Percentiles rank a stretch among this genome's conserved stretches.
Conservation (phyloP, 2,113 vertebrate genomes). For the Lipophrys pholis region DNA sequence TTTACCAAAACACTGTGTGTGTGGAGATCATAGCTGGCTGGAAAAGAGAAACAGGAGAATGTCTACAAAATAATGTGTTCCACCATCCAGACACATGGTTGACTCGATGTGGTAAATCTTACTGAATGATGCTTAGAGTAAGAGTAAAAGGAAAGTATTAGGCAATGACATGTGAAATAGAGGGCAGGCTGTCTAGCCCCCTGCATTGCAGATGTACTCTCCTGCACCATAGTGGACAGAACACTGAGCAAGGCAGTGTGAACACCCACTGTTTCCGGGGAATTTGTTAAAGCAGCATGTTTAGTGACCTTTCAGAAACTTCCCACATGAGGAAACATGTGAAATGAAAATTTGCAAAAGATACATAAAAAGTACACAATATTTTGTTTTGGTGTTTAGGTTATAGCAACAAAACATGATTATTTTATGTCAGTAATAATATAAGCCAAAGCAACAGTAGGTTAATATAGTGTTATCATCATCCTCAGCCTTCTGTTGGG, state of each 20-base stretch:
- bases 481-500: conserved; percentile 42
- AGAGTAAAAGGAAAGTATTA: conserved; percentile 75
- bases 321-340: conserved; percentile 1
- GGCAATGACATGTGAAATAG: conserved; percentile 82
- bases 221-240: conserved; percentile 69
- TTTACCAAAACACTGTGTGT: conserved; percentile 31
- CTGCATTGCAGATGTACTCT: conserved; percentile 78
- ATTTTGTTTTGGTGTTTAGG: conserved; percentile 35
- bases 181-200: conserved; percentile 72
- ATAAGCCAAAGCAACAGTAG: conserved; percentile 42
- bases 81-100: conserved; percentile 57
- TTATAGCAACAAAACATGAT: conserved; percentile 46
- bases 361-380: not conserved
- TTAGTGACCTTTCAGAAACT: conserved; percentile 17
- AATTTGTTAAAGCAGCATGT: conserved; percentile 35
- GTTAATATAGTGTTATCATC: conserved; percentile 25
- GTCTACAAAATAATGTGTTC: conserved; percentile 57
- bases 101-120: conserved; percentile 71
- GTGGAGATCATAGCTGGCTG: conserved; percentile 41
- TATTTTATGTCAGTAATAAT: conserved; percentile 54
- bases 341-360: conserved; percentile 5
- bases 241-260: conserved; percentile 40
- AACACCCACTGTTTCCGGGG: too few relatives aligned
- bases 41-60: conserved; percentile 36
- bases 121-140: conserved; percentile 75